Base-by-base conservation (phyloP, 2,113 vertebrate species). In the Pseudorectes ferrugineus region DNA sequence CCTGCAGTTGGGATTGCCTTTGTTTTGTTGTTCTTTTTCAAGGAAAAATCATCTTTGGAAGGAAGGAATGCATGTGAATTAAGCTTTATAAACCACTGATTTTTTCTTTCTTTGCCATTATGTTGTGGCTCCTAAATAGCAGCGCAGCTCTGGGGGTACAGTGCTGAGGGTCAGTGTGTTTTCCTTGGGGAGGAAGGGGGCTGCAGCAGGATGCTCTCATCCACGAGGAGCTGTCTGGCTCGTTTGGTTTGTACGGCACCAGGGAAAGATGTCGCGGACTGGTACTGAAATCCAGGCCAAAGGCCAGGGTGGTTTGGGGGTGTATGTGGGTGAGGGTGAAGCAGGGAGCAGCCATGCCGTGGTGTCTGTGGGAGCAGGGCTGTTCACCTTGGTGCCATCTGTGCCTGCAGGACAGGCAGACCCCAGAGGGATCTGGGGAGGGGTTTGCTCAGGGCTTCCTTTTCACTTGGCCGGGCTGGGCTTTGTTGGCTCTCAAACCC, bases 381-480 rank as follows among this genome's bases (percentile, higher is more conserved):
- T 4, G 14, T 58, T 72, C 15, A 2, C 51, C 58, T 13, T 9
- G 9, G 5, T 45, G 78, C 63, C 63, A 18, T 22, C 89, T 86
- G 80, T 7, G 17, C 95, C 80, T 1, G 0, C 10, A 3, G 52
- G 40, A 66, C 82, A 33, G 51, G 6, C 70, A 59, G 29, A 75
- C 52, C 71, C 75, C 54, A 8, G n/a, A 4, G 48, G 85, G 31
- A 36, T 2, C n/a, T 25, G 33, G 36, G 38, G 14, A 43, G 51
- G 63, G 14, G 3, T 71, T 45, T 67, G 83, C 68, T 72, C 54
- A 19, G 49, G 46, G 42, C 40, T 54, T 58, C 35, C 2, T 68
- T 66, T 57, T 28, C 4, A 0, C 51, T 35, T 5, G n/a, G 28
- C 76, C 1, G 5, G 12, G 61, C 71, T 25, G 67, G 1, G 52